A percentile compares a stretch with the other conserved stretches of the same genome.
Evolutionary conservation across 1,140 invertebrate species (phyloP).

Genomic region (Nasonia giraulti): DNA sequence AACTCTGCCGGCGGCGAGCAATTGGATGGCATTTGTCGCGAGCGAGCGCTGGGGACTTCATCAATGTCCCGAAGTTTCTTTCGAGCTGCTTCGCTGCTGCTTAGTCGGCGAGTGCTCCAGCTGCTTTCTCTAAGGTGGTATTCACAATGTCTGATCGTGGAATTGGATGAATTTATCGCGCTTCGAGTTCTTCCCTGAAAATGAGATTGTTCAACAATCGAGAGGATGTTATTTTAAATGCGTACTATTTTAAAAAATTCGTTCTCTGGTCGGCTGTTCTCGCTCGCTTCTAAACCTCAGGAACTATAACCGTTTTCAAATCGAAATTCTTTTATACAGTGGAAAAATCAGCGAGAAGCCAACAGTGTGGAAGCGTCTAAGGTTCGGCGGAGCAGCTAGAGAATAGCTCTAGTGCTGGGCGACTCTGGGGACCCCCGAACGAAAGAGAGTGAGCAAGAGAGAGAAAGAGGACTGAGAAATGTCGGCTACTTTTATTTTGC

Average conservation of each 20-base stretch:
- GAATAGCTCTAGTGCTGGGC: background rate
- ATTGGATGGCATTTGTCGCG: conserved; percentile 66
- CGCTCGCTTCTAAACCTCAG: no score
- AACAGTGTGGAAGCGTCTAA: conserved; percentile 45
- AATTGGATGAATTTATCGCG: background rate
- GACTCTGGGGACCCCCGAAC: conserved; percentile 52
- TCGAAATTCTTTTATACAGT: background rate
- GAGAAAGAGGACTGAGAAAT: conserved; percentile 64
- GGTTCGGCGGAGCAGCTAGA: conserved; percentile 40
- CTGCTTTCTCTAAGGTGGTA: background rate
- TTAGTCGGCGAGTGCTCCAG: conserved; percentile 50
- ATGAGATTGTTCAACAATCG: conserved; percentile 10
- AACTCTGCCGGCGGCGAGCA: conserved; percentile 53
- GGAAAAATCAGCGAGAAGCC: background rate
- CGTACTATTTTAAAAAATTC: no score
- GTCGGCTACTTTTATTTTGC: conserved; percentile 72
- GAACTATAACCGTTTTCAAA: no score
- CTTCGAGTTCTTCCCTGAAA: background rate
- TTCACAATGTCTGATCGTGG: background rate
- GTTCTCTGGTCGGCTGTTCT: no score
- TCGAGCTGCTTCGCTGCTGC: conserved; percentile 55
- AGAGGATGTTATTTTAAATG: no score
- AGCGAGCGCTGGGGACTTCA: conserved; percentile 61
- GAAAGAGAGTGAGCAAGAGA: no score
- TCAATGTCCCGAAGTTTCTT: conserved; percentile 71